phyloP scores from a whole-genome alignment of 2,888 invertebrate genomes.

The Pteria penguin region DNA sequence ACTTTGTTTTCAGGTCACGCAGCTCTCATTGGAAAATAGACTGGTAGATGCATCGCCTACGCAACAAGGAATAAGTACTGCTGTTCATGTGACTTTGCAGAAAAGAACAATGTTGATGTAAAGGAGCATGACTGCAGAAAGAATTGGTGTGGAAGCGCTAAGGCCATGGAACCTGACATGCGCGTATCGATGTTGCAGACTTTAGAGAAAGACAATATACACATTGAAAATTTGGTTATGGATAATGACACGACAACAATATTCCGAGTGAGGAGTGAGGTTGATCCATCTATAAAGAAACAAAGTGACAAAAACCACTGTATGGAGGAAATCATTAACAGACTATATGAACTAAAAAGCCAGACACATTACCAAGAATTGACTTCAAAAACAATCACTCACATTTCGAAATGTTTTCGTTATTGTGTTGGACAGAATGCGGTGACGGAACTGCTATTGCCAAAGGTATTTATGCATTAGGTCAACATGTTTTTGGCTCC shows the following conservation, averaged over 20 bases:
- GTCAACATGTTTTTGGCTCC: not conserved
- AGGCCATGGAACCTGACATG: conserved; percentile 7
- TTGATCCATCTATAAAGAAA: conserved; percentile 4
- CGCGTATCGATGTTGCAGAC: not conserved
- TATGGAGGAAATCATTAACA: not conserved
- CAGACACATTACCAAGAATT: conserved; percentile 1
- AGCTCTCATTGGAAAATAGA: not conserved
- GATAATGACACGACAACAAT: conserved; percentile 8
- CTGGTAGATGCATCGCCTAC: not conserved
- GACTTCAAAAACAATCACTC: not conserved
- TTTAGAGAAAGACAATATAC: not conserved
- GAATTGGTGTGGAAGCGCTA: not conserved
- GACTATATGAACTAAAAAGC: conserved; percentile 2
- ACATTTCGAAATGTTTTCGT: not conserved
- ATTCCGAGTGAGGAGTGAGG: not conserved
- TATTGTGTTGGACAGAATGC: not conserved
- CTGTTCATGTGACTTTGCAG: not conserved
- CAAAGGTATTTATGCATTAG: not conserved
- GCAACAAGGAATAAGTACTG: not conserved
- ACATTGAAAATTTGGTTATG: not conserved
- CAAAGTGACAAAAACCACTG: conserved; percentile 3
- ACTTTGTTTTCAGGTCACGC: not conserved
- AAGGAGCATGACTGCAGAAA: not conserved
- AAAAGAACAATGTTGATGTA: not conserved
- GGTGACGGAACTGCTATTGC: not conserved